Conservation (phyloP, 2,888 invertebrate genomes). For the Diplolepis rosae region DNA sequence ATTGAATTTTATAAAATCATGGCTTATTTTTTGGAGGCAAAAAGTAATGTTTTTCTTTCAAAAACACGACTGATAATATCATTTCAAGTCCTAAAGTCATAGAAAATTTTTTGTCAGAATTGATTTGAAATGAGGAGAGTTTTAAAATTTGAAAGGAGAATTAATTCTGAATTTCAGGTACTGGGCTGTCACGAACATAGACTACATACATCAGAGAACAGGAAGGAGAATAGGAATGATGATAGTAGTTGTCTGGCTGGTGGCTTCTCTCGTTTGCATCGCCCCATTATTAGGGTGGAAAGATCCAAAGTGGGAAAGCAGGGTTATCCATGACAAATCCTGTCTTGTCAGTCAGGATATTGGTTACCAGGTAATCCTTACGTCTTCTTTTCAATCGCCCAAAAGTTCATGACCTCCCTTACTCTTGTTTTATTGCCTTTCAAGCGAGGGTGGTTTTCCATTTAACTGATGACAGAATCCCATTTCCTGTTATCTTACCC, state of each 20-base stretch:
- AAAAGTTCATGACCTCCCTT: not conserved
- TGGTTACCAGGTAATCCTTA: conserved; percentile 75
- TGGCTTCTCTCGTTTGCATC: conserved; percentile 88
- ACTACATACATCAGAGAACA: conserved; percentile 90
- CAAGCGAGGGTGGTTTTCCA: not conserved
- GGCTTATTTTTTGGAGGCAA: too few relatives aligned
- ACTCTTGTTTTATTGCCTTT: not conserved
- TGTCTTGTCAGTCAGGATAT: conserved; percentile 91
- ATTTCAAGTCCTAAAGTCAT: too few relatives aligned
- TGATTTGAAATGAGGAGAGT: not conserved
- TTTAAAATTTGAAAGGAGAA: not conserved
- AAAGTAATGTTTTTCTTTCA: too few relatives aligned
- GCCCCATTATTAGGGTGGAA: conserved; percentile 93
- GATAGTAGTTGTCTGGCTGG: conserved; percentile 89
- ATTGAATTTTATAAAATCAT: too few relatives aligned
- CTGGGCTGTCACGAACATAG: conserved; percentile 93
- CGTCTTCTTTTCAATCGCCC: not conserved
- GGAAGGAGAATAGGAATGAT: conserved; percentile 85
- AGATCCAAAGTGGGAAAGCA: conserved; percentile 77
- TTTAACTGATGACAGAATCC: not conserved
- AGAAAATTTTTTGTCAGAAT: not conserved
- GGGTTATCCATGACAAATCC: conserved; percentile 79
- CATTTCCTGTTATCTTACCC: not conserved
- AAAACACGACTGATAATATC: too few relatives aligned
- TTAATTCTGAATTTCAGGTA: conserved; percentile 77